These are phyloP conservation scores for Papilio helenus DNA, from an alignment of 1,140 invertebrate genomes.

Conservation along the genomic window DNA sequence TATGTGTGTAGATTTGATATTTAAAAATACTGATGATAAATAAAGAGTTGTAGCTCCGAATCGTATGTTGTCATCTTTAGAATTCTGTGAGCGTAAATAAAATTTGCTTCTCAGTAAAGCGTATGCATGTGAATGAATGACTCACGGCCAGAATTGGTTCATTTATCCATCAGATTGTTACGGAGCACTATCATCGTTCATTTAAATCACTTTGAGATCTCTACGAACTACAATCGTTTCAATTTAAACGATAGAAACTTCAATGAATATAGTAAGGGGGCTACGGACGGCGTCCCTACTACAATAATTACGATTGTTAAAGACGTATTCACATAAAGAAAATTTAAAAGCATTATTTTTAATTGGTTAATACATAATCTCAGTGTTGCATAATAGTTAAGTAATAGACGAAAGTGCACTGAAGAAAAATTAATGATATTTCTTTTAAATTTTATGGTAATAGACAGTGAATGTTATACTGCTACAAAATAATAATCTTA, in stretches of 20 bases:
- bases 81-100: slow-evolving; percentile 66
- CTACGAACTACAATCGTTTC: slow-evolving; percentile 38
- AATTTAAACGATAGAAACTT: slow-evolving; percentile 38
- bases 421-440: neutral
- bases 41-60: slow-evolving; percentile 29
- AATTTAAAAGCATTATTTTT: neutral
- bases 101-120: slow-evolving; percentile 66
- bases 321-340: neutral
- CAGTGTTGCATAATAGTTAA: neutral
- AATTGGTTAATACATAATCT: neutral
- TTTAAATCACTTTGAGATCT: slow-evolving; percentile 48
- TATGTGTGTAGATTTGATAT: neutral
- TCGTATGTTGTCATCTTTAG: slow-evolving; percentile 40
- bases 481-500: neutral
- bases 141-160: slow-evolving; percentile 72
- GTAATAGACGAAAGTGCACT: neutral
- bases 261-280: slow-evolving; percentile 38
- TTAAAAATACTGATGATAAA: slow-evolving; percentile 28
- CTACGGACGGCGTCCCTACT: slow-evolving; percentile 25
- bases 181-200: slow-evolving; percentile 56
- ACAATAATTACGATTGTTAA: neutral
- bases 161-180: slow-evolving; percentile 69
- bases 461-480: neutral
- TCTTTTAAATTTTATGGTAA: slow-evolving; percentile 9
- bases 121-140: slow-evolving; percentile 77